Evolutionary conservation across 1,140 invertebrate species (phyloP), one percentile per base, ranked within the genome.

Genomic region (Sipha flava): DNA sequence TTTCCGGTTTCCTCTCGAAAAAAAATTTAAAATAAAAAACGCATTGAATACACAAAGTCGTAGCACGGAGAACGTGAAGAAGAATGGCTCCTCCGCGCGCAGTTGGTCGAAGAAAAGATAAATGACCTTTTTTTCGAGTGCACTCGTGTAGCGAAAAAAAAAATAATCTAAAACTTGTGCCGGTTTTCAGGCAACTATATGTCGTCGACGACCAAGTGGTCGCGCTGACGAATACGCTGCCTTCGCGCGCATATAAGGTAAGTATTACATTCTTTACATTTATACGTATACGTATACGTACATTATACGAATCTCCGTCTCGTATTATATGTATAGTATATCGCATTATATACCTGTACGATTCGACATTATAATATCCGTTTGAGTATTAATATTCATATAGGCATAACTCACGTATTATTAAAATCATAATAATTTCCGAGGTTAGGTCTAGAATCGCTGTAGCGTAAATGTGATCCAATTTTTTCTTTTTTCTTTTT

Each of bases 41-140:
- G 16, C 23, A 29, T 45, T n/a, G 66, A 47, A 70, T 47, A 47
- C 16, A 70, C 43, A 29, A 47, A 70, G 40, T 70, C 7, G 66
- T 47, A n/a, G n/a, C n/a, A n/a, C 26, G 14, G 14, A 23, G 16
- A 23, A 68, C 12, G 14, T 18, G 43, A 18, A 21, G 21, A 64
- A 21, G 31, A 37, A 37, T 21, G 18, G 4, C 37, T 47, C 45
- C 21, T 26, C 21, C 31, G 70, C 37, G 29, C 16, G 47, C 73
- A 77, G 34, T 77, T 26, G 31, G 52, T n/a, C 49, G 73, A 43
- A 77, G 72, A 54, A 66, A 75, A 75, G 73, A 77, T 77, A 77
- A 77, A 77, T 23, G 52, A 77, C 73, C 70, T 77, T 77, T 77
- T 57, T 75, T 59, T 77, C 34, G 73, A 77, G 73, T 77, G 52